Evolutionary conservation across 2,113 vertebrate genomes (phyloP), one percentile per base, ranked within the genome.

Genomic region (Cacatua alba): DNA sequence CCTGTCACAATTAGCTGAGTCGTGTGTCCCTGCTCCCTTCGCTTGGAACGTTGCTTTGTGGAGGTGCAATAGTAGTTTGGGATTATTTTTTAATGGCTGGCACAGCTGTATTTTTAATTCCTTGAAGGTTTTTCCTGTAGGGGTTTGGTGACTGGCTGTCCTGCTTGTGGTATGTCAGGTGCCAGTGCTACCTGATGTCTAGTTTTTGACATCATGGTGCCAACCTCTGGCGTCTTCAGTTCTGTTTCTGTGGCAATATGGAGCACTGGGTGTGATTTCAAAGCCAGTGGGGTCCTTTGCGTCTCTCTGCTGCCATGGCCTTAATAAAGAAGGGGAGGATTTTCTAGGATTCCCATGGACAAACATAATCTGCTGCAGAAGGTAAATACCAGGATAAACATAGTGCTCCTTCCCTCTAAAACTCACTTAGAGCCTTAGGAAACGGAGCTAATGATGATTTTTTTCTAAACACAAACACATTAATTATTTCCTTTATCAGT

Each of bases 321-420:
- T 77, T 69, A 65, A 62, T 81, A 88, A 78, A 91, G 79, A 48
- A 64, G 76, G 52, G 0, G 26, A 88, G 88, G 90, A 90, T 95
- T 95, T 95, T 86, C 64, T 67, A 41, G 90, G 92, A 90, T 95
- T 86, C 88, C 49, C 29, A 2, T 39, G 85, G 70, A 41, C 69
- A 62, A 49, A 62, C 37, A 2, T 92, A 87, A 76, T 84, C 86
- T 76, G 72, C 83, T 75, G 74, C 1, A 0, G 57, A 49, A 88
- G 62, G 67, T 90, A 95, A 96, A 92, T 69, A 86, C 88, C 46
- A 24, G 82, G 92, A 93, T 83, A 90, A 94, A 78, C n/a, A 18
- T 10, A n/a, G 44, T 2, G 0, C 80, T 92, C 11, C 52, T 88
- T 64, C 11, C 64, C 21, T 68, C 49, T 46, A 49, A 51, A 90